Conservation (phyloP, 2,113 vertebrate species). For the Hyaena hyaena region DNA sequence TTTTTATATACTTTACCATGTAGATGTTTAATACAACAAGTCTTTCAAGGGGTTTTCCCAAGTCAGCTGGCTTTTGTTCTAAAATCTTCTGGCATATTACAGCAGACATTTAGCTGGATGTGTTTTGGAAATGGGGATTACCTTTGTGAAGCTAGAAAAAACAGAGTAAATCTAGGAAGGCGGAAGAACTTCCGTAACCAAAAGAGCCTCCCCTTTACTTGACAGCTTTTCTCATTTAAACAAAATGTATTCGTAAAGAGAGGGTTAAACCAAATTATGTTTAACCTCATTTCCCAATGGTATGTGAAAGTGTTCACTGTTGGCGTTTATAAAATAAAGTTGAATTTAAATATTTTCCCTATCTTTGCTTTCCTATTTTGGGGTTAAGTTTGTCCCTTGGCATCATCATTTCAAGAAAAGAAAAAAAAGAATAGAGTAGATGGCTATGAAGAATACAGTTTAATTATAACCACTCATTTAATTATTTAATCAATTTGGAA, state of each 20-base stretch:
- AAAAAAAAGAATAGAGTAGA: conserved; percentile 69
- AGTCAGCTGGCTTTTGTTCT: not conserved
- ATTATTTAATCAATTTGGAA: conserved; percentile 83
- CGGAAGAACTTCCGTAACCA: not conserved
- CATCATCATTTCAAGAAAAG: conserved; percentile 65
- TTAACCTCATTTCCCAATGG: not conserved
- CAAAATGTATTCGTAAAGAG: not conserved
- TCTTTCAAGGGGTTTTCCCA: accelerated
- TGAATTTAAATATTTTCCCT: not conserved
- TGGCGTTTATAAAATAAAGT: not conserved
- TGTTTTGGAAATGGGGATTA: not conserved
- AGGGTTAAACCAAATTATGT: not conserved
- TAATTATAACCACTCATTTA: conserved; percentile 84
- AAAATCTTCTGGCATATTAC: not conserved
- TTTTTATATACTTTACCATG: conserved; percentile 11
- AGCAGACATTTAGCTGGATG: not conserved
- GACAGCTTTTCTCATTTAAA: not conserved
- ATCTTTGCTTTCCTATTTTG: not conserved
- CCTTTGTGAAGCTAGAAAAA: not conserved
- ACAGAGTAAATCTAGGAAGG: not conserved
- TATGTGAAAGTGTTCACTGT: not conserved
- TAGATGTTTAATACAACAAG: conserved; percentile 55
- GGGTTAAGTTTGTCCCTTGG: not conserved
- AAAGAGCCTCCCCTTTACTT: not conserved
- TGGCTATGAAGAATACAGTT: conserved; percentile 72